Base-by-base conservation (phyloP, 2,888 invertebrate species). In the Melinaea marsaeus region DNA sequence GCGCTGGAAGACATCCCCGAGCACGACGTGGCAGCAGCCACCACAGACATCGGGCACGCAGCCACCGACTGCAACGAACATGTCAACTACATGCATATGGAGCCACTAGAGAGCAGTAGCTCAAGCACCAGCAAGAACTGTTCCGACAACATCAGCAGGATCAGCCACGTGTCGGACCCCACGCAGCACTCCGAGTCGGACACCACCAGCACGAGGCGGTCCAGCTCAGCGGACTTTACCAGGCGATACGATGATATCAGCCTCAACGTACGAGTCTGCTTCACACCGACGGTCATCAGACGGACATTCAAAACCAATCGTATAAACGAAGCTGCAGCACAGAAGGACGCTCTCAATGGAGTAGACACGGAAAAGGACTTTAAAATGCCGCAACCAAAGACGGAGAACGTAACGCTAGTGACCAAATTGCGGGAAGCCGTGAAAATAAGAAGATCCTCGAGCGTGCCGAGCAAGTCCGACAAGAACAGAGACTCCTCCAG, bases 401-500 rank as follows among this genome's bases (percentile, higher is more conserved):
- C 80, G 2, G 92, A 92, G 57, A 90, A 79, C 66, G 78, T 83
- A 0, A 51, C 51, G 9, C 76, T 90, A 2, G 84, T 88, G 0
- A 83, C 89, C 1, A 84, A 90, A 57, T 91, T 92, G 58, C 85
- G 90, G 56, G 90, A 92, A 48, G 91, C 92, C 0, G 93, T 93
- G 0, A 93, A 93, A 75, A 94, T 94, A 33, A 85, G 94, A 45
- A 85, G 94, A 47, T 94, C 94, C 0, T 93, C 94, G 0, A 94
- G 94, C 69, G 94, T 94, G 0, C 94, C 94, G 1, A 94, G 94
- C 69, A 94, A 94, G 79, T 91, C 93, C 0, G 93, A 93, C 5
- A 93, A 93, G 69, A 94, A 94, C 66, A 83, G 94, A 63, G 94
- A 94, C 71, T 94, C 94, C 0, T 94, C 94, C 0, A 94, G 94